Percentiles rank a stretch among this genome's conserved stretches.
phyloP scores from a whole-genome alignment of 2,797 vertebrate genomes.

The Coendou prehensilis region DNA sequence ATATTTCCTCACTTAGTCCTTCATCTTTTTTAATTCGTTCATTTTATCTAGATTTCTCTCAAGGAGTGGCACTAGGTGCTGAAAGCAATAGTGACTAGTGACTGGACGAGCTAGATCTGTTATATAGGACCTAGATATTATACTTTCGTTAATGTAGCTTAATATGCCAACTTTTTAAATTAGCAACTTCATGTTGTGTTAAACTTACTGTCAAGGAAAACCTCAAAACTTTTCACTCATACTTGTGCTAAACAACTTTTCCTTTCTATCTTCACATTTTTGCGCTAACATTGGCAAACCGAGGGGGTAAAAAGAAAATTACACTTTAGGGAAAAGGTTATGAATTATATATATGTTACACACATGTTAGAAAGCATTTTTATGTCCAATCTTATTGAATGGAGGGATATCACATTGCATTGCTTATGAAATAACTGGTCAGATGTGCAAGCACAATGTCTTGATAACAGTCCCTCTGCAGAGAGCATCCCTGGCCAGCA shows the following conservation, averaged over 20 bases:
- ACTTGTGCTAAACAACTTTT: neutral
- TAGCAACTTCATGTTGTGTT: slow-evolving; percentile 22
- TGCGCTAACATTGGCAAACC: slow-evolving; percentile 1
- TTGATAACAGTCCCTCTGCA: neutral
- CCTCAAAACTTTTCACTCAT: neutral
- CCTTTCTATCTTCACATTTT: slow-evolving; percentile 34
- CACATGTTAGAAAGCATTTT: slow-evolving; percentile 24
- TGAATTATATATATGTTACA: neutral
- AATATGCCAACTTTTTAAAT: slow-evolving; percentile 17
- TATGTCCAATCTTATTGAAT: neutral
- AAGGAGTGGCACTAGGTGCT: neutral
- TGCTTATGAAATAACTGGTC: slow-evolving; percentile 26
- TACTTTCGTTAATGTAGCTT: slow-evolving; percentile 36
- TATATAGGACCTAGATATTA: neutral
- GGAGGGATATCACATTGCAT: neutral
- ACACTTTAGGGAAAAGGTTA: neutral
- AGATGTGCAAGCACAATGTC: neutral
- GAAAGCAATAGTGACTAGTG: slow-evolving; percentile 28
- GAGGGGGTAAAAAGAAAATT: slow-evolving; percentile 24
- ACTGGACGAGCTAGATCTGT: neutral
- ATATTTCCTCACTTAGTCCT: slow-evolving; percentile 11
- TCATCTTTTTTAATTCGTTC: slow-evolving; percentile 30
- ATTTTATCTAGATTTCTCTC: slow-evolving; percentile 27
- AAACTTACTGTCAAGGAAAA: slow-evolving; percentile 28
- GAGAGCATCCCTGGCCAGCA: neutral